A percentile compares a stretch with the other conserved stretches of the same genome.
Evolutionary conservation across 2,797 vertebrate species (phyloP).

Genomic region (Lepilemur septentrionalis): DNA sequence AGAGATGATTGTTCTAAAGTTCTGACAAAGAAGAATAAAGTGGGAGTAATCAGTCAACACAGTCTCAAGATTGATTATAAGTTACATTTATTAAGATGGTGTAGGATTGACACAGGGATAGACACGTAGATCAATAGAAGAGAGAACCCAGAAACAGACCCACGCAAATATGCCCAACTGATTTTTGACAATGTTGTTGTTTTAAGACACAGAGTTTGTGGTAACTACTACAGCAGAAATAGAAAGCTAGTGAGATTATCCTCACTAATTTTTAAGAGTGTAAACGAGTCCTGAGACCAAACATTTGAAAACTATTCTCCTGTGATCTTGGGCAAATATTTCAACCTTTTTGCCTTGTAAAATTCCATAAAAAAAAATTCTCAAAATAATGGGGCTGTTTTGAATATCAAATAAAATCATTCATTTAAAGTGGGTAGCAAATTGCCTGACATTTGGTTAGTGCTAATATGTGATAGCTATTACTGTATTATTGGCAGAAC

Average conservation of each 20-base stretch:
- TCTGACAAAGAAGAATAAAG: background rate
- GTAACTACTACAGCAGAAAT: background rate
- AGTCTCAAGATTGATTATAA: background rate
- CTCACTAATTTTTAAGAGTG: background rate
- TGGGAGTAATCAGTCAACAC: background rate
- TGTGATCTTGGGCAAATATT: background rate
- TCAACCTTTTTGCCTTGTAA: background rate
- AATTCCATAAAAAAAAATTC: background rate
- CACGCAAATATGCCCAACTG: background rate
- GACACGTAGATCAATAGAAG: background rate
- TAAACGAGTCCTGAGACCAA: background rate
- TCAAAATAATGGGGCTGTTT: background rate
- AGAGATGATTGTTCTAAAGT: slow-evolving; percentile 12
- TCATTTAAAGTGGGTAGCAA: background rate
- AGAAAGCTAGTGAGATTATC: background rate
- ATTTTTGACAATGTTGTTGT: background rate
- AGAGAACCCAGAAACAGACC: background rate
- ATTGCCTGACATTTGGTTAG: background rate
- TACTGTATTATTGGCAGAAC: slow-evolving; percentile 12
- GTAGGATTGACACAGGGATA: background rate
- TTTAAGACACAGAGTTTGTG: background rate
- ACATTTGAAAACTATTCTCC: background rate
- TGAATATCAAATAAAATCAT: background rate
- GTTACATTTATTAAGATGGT: background rate
- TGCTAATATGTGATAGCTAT: background rate